Evolutionary conservation across 2,113 vertebrate genomes (phyloP).

Genomic region (Mirounga angustirostris): DNA sequence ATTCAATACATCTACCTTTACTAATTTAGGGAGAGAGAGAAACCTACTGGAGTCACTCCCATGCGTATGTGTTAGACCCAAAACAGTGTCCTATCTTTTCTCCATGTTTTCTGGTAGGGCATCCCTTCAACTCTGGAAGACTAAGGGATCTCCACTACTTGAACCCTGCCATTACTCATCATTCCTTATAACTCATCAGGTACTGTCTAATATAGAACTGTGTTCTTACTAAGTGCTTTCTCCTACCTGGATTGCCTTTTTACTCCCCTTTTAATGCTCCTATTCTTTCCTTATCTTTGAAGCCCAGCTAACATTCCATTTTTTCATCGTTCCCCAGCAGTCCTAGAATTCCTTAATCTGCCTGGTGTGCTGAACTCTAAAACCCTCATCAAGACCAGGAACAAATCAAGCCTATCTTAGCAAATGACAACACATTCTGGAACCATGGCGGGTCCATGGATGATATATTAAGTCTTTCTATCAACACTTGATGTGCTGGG

Average conservation of each 20-base stretch:
- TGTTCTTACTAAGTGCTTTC: not conserved
- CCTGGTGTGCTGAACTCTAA: not conserved
- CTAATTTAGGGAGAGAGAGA: not conserved
- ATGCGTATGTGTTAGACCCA: not conserved
- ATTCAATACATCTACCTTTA: not conserved
- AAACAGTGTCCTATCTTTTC: not conserved
- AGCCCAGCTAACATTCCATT: not conserved
- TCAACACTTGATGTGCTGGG: not conserved
- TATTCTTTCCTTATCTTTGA: constrained; percentile 18
- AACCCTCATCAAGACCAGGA: not conserved
- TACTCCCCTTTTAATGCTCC: not conserved
- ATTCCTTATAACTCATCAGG: not conserved
- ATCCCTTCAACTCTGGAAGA: not conserved
- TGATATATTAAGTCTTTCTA: not conserved
- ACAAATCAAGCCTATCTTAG: not conserved
- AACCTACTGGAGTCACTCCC: not conserved
- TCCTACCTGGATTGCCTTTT: not conserved
- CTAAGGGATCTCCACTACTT: not conserved
- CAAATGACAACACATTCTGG: not conserved
- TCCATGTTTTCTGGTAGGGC: not conserved
- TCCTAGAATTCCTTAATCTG: not conserved
- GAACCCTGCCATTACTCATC: not conserved
- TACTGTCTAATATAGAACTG: not conserved
- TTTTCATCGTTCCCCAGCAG: not conserved
- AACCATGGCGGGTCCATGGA: not conserved